Conservation (phyloP, 2,797 vertebrate species). For the Sebastes dallii region DNA sequence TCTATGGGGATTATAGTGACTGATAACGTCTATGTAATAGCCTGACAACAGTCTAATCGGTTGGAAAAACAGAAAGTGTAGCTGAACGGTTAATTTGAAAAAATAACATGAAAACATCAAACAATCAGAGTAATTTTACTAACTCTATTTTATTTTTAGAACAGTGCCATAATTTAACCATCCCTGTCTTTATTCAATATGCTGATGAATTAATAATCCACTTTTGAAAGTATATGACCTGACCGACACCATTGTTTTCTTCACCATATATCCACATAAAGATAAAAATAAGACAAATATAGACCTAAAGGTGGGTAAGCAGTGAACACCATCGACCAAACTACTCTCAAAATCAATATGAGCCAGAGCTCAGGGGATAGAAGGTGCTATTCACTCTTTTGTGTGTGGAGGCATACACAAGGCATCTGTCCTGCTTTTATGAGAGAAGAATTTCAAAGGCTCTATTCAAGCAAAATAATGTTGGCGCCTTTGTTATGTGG, state of each 20-base stretch:
- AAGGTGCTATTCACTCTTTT: slow-evolving; percentile 20
- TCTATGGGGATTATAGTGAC: fast-evolving
- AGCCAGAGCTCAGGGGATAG: neutral
- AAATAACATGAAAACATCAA: neutral
- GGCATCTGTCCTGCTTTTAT: neutral
- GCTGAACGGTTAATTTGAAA: neutral
- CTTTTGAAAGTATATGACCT: neutral
- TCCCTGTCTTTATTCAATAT: neutral
- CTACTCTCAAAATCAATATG: neutral
- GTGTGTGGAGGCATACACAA: neutral
- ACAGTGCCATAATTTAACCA: neutral
- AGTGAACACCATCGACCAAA: neutral
- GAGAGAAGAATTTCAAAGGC: neutral
- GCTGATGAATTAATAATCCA: neutral
- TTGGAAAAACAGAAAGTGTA: neutral
- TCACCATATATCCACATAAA: neutral
- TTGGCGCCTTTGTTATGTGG: neutral
- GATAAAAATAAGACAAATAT: neutral
- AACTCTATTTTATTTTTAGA: neutral
- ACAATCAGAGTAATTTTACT: neutral
- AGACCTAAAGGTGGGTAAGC: neutral
- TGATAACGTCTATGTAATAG: fast-evolving
- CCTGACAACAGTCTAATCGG: too few species aligned
- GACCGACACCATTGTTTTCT: neutral
- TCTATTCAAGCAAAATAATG: slow-evolving; percentile 9